A percentile compares a stretch with the other conserved stretches of the same genome.
phyloP scores from a whole-genome alignment of 2,888 invertebrate species.

The Selenia dentaria region DNA sequence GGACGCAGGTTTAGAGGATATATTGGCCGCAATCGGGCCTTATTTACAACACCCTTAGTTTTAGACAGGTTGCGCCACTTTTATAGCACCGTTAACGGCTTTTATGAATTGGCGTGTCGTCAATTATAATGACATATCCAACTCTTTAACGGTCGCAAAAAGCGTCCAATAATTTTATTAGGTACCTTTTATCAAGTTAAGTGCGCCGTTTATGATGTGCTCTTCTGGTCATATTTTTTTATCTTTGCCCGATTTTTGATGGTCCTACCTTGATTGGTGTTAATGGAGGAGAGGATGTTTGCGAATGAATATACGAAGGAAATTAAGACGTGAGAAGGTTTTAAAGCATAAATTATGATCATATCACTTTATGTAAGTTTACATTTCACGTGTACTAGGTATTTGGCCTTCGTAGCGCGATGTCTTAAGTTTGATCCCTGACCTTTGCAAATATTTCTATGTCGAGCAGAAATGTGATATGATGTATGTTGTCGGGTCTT shows the following conservation, averaged over 20 bases:
- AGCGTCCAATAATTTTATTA: slow-evolving; percentile 42
- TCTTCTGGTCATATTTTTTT: slow-evolving; percentile 22
- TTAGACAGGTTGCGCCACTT: slow-evolving; percentile 44
- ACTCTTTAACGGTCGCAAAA: slow-evolving; percentile 49
- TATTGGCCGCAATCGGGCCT: slow-evolving; percentile 61
- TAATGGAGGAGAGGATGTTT: slow-evolving; percentile 29
- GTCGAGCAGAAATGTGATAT: too few relatives aligned
- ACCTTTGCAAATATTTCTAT: too few relatives aligned
- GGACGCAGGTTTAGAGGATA: slow-evolving; percentile 40
- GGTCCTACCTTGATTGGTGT: slow-evolving; percentile 30
- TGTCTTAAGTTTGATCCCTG: too few relatives aligned
- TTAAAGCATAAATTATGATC: neutral
- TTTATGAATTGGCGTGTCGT: slow-evolving; percentile 54
- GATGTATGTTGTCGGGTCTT: too few relatives aligned
- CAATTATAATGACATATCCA: slow-evolving; percentile 57
- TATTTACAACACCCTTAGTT: slow-evolving; percentile 53
- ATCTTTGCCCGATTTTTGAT: slow-evolving; percentile 35
- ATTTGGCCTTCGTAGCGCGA: too few relatives aligned
- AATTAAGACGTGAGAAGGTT: slow-evolving; percentile 18
- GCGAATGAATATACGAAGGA: slow-evolving; percentile 21
- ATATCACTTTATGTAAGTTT: too few relatives aligned
- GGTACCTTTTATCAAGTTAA: slow-evolving; percentile 15
- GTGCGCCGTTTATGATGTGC: slow-evolving; percentile 21
- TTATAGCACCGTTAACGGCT: slow-evolving; percentile 49
- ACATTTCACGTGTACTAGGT: too few relatives aligned